Conservation (phyloP, 2,888 invertebrate genomes). For the Acleris literana region DNA sequence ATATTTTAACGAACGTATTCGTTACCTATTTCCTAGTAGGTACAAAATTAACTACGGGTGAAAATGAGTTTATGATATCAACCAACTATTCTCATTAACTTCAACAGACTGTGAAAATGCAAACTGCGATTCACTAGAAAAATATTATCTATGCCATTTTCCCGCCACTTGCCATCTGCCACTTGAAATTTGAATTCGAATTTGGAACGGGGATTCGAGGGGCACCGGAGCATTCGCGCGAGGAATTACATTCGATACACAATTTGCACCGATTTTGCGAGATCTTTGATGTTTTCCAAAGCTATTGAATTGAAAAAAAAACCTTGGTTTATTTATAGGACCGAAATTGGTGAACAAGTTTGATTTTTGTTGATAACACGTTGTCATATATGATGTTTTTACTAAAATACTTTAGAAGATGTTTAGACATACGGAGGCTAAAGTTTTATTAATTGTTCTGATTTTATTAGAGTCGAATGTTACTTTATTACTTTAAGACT, state of each 20-base stretch:
- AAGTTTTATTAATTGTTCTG: no score
- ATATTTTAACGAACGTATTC: no score
- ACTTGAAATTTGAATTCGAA: conserved; percentile 35
- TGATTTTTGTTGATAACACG: conserved; percentile 2
- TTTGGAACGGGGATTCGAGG: conserved; percentile 26
- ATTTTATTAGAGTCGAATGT: no score
- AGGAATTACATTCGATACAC: conserved; percentile 35
- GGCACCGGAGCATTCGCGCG: conserved; percentile 29
- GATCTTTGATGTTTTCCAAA: conserved; percentile 36
- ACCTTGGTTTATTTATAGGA: conserved; percentile 25
- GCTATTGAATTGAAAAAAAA: conserved; percentile 25
- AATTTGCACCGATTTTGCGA: conserved; percentile 35
- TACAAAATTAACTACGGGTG: no score
- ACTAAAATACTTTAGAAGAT: no score
- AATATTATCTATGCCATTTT: conserved; percentile 30
- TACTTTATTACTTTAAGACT: no score
- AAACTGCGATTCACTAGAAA: conserved; percentile 29
- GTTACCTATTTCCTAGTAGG: no score
- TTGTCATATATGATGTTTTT: not conserved
- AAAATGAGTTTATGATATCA: no score
- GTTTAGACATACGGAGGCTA: not conserved
- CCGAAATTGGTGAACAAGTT: not conserved
- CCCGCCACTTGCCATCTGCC: conserved; percentile 36
- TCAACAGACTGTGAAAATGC: conserved; percentile 10
- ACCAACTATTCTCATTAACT: not conserved